Percentiles rank a stretch among this genome's conserved stretches.
These are phyloP conservation scores for Stenichneumon culpator DNA, from an alignment of 2,888 invertebrate species.

Conservation along the genomic window DNA sequence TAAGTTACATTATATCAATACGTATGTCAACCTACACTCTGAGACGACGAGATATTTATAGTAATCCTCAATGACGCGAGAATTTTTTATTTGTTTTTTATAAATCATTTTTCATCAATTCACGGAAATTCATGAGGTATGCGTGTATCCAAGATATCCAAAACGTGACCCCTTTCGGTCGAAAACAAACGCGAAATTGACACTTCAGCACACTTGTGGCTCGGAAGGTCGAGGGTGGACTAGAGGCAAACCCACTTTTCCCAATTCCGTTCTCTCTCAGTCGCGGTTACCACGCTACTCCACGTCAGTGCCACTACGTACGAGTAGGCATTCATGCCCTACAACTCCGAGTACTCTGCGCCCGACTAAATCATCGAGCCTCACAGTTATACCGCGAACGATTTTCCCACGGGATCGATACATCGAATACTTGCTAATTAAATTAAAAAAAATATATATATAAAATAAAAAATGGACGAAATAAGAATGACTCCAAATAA, in stretches of 20 bases:
- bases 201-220: slow-evolving; percentile 66
- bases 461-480: neutral
- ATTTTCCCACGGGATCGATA: neutral
- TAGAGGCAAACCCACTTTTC: slow-evolving; percentile 26
- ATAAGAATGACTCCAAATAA: neutral
- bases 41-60: neutral
- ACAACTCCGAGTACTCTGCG: slow-evolving; percentile 9
- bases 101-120: neutral
- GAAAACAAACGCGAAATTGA: slow-evolving; percentile 59
- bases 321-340: slow-evolving; percentile 34
- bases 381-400: neutral
- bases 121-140: slow-evolving; percentile 2
- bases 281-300: slow-evolving; percentile 12
- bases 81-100: neutral
- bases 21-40: neutral
- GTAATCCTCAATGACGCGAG: neutral
- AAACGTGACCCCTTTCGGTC: slow-evolving; percentile 20
- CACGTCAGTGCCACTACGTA: slow-evolving; percentile 50
- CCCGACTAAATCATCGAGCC: slow-evolving; percentile 30
- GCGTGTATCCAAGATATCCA: slow-evolving; percentile 53
- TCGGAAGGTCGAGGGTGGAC: slow-evolving; percentile 59
- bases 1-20: neutral
- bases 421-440: neutral
- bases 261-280: slow-evolving; percentile 2
- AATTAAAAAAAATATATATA: neutral